Evolutionary conservation across 2,888 invertebrate species (phyloP).

Genomic region (Drosophila peninsularis): DNA sequence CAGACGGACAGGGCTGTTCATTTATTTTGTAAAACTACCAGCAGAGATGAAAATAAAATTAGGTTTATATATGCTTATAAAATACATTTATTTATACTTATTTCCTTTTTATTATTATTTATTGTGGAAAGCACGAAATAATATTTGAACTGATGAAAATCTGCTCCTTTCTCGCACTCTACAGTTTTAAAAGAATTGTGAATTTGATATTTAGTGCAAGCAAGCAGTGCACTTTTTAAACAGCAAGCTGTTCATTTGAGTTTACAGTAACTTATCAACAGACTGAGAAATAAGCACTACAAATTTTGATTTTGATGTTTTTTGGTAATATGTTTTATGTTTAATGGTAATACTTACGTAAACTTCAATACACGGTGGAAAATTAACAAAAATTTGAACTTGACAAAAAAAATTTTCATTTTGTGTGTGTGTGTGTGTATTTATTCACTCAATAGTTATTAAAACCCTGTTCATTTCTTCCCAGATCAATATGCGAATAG

Average conservation of each 20-base stretch:
- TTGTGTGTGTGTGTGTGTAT: slow-evolving; percentile 37
- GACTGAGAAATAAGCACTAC: too few species aligned
- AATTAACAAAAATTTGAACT: neutral
- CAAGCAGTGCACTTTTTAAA: too few species aligned
- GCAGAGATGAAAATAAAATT: neutral
- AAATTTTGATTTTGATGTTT: too few species aligned
- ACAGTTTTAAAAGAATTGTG: neutral
- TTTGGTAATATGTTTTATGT: too few species aligned
- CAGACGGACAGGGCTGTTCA: slow-evolving; percentile 27
- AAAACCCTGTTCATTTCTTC: slow-evolving; percentile 45
- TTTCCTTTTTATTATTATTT: neutral
- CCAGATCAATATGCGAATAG: slow-evolving; percentile 42
- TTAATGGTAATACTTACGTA: neutral
- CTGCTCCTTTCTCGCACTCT: neutral
- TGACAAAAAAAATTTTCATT: neutral
- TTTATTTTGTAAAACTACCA: neutral
- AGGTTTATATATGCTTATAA: neutral
- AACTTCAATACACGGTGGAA: neutral
- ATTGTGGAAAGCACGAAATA: neutral
- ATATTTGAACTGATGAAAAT: neutral
- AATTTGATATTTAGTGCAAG: neutral
- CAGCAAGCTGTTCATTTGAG: too few species aligned
- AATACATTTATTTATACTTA: neutral
- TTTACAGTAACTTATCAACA: too few species aligned
- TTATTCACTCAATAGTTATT: slow-evolving; percentile 66